Evolutionary conservation across 2,888 invertebrate species (phyloP), one percentile per base, ranked within the genome.

Genomic region (Tuberolachnus salignus): DNA sequence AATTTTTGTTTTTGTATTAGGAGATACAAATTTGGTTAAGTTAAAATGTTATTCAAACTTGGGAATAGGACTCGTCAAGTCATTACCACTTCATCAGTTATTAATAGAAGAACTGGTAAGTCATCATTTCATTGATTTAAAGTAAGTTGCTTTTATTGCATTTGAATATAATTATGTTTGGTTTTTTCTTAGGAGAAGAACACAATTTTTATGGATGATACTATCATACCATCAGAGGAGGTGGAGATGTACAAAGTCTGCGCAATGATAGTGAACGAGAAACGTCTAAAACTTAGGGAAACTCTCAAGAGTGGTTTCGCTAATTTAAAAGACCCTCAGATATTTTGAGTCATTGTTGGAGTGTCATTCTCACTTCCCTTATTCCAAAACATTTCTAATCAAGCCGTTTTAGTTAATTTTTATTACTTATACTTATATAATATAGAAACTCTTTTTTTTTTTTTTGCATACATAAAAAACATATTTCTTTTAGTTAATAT

Each of bases 241-340:
- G 92, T 96, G 82, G 88, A 91, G 87, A 92, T 93, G 87, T 95
- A 94, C 86, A 92, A 93, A 87, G 92, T 92, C 83, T 92, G 92
- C 84, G 89, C 89, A 85, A 90, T 90, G 85, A 91, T 92, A 85
- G 90, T 94, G 84, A 90, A 91, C 81, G 91, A 93, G 84, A 91
- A 93, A 87, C 91, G 95, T 83, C 90, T 92, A 84, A 91, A 94
- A 86, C 87, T 95, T 84, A 89, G 95, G 78, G 91, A 94, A 86
- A 93, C 90, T 80, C 87, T 96, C 81, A 91, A 92, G 84, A 91
- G 92, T 85, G 92, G 93, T 85, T 96, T 95, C 85, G 93, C 91
- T 82, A 91, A 92, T 86, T 87, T 94, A 42, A 78, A 83, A 94
- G 94, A 81, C 71, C 67, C 70, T 67, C 75, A 66, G 44, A 26